Evolutionary conservation across 2,888 invertebrate genomes (phyloP).

Genomic region (Leptinotarsa tumamoca): DNA sequence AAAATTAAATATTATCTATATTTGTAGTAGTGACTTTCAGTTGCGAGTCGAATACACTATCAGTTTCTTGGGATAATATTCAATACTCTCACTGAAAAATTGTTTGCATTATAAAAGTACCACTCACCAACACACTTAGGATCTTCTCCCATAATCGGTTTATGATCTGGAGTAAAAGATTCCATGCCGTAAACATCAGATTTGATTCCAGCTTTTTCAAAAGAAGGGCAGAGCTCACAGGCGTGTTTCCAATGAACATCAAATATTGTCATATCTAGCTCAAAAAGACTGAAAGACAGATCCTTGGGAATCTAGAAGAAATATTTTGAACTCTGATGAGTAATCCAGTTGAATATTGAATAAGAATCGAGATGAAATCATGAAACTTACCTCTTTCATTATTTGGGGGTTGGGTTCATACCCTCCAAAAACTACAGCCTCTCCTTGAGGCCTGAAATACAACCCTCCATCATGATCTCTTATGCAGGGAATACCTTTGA

Average conservation of each 20-base stretch:
- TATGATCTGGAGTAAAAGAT: slow-evolving; percentile 93
- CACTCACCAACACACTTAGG: slow-evolving; percentile 71
- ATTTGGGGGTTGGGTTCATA: slow-evolving; percentile 89
- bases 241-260: slow-evolving; percentile 81
- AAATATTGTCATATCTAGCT: slow-evolving; percentile 89
- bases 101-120: background rate
- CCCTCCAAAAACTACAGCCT: slow-evolving; percentile 86
- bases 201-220: slow-evolving; percentile 82
- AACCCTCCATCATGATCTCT: slow-evolving; percentile 87
- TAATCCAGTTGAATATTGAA: background rate
- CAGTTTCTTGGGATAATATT: too few species aligned
- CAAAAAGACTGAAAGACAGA: slow-evolving; percentile 86
- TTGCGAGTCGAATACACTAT: too few species aligned
- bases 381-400: slow-evolving; percentile 73
- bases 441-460: slow-evolving; percentile 87
- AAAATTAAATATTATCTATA: too few species aligned
- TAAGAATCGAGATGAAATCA: background rate
- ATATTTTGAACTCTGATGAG: background rate
- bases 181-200: slow-evolving; percentile 92
- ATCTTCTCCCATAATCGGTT: slow-evolving; percentile 86
- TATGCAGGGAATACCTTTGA: slow-evolving; percentile 82
- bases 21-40: too few species aligned
- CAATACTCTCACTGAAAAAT: background rate
- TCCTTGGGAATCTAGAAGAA: slow-evolving; percentile 74
- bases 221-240: slow-evolving; percentile 78